Evolutionary conservation across 2,113 vertebrate species (phyloP), one percentile per base, ranked within the genome.

Genomic region (Cariama cristata): DNA sequence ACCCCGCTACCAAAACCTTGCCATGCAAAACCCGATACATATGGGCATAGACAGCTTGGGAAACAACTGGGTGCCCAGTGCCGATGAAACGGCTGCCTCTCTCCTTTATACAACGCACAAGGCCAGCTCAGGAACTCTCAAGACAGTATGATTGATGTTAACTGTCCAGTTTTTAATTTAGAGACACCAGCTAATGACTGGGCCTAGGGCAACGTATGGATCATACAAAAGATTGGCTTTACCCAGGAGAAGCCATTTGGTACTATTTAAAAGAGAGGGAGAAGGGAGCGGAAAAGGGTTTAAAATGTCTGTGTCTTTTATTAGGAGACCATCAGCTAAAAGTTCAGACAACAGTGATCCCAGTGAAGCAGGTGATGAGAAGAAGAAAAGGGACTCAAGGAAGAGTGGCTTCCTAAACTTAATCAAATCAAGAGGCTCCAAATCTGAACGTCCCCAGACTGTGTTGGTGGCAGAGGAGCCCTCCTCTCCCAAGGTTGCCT

Each of bases 341-440:
- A 97, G 97, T 90, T 98, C 98, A 4, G 99, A 99, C n/a, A 97
- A 97, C 92, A 98, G 98, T 2, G 99, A 99, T 47, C 97, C 98
- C n/a, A 97, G 92, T 6, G 98, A 99, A 91, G 67, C 84, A 33
- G 97, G 97, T 52, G 98, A 98, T n/a, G 98, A 99, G 87, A 99
- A 99, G 98, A 99, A 99, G 97, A 99, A 99, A 96, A 98, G 99
- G 47, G 99, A 99, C 62, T 99, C 99, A 35, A 98, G 99, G 71
- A 99, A 99, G 96, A 99, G 99, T 24, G 99, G 99, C 92, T 99
- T 99, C 95, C 99, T 99, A 16, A 99, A 99, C 86, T 98, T 99
- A 76, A 99, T 99, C 93, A 99, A 99, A 93, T 98, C 99, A 8
- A 98, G 99, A 71, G 77, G 97, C 42, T 98, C 99, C 83, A 99